Conservation (phyloP, 1,140 invertebrate genomes). For the Bombus breviceps region DNA sequence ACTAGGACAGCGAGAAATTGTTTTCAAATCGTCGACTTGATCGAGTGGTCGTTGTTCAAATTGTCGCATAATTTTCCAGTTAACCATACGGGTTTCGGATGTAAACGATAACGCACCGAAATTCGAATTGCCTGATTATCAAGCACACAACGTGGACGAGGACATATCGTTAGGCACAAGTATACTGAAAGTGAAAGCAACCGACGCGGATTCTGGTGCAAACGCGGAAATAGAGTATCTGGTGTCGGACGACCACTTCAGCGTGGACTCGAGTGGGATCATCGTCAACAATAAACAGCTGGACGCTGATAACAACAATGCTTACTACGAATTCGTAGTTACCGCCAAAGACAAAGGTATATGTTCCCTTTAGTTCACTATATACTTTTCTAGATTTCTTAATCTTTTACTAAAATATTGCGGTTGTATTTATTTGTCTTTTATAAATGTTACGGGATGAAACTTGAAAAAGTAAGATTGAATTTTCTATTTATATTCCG, state of each 20-base stretch:
- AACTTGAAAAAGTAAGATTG: background rate
- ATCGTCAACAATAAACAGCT: slow-evolving; percentile 96
- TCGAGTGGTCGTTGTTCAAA: background rate
- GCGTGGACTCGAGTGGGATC: slow-evolving; percentile 94
- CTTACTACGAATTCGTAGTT: slow-evolving; percentile 97
- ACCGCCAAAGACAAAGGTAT: slow-evolving; percentile 95
- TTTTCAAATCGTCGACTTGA: background rate
- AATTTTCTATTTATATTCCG: background rate
- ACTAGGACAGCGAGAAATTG: too few relatives aligned
- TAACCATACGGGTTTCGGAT: slow-evolving; percentile 95
- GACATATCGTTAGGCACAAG: slow-evolving; percentile 95
- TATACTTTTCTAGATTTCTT: background rate
- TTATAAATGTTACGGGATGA: background rate
- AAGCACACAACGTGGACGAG: slow-evolving; percentile 97
- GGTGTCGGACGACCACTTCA: slow-evolving; percentile 96
- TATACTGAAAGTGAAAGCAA: slow-evolving; percentile 95
- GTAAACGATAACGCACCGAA: slow-evolving; percentile 97
- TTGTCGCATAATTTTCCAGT: slow-evolving; percentile 79
- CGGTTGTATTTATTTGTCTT: background rate
- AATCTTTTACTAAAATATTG: background rate
- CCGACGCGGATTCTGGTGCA: slow-evolving; percentile 94
- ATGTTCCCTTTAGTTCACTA: background rate
- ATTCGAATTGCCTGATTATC: slow-evolving; percentile 97
- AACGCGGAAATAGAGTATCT: slow-evolving; percentile 97
- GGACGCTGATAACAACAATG: slow-evolving; percentile 97